phyloP scores from a whole-genome alignment of 2,113 vertebrate species.

The Cricetomys ansorgei region DNA sequence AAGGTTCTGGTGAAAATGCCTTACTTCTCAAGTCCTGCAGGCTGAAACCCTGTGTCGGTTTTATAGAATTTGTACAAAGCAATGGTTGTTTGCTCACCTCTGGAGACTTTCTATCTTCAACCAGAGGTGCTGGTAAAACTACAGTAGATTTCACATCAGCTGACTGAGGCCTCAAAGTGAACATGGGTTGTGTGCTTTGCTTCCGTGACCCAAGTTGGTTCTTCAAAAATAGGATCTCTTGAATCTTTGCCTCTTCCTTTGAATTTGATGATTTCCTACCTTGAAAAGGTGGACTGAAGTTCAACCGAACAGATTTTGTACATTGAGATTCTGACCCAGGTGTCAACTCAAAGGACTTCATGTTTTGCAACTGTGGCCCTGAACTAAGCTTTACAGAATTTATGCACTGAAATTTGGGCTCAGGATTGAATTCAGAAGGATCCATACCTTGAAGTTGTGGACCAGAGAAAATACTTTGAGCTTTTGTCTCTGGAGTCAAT shows the following conservation, averaged over 20 bases:
- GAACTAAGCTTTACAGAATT: background rate
- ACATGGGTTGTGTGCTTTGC: conserved; percentile 30
- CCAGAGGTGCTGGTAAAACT: conserved; percentile 46
- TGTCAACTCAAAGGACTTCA: background rate
- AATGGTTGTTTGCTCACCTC: conserved; percentile 34
- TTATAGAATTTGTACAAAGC: conserved; percentile 15
- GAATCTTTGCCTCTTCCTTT: background rate
- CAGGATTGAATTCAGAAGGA: background rate
- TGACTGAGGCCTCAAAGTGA: conserved; percentile 43
- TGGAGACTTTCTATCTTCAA: conserved; percentile 44
- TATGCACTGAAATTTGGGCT: background rate
- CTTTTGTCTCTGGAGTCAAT: conserved; percentile 34
- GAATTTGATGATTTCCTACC: background rate
- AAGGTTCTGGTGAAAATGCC: background rate
- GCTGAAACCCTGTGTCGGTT: conserved; percentile 21
- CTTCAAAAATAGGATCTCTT: background rate
- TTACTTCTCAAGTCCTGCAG: conserved; percentile 36
- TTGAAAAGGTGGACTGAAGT: background rate
- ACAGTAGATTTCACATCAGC: conserved; percentile 36
- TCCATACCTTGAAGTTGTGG: conserved; percentile 27
- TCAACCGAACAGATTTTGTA: background rate
- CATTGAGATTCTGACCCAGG: conserved; percentile 35
- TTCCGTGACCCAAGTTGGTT: conserved; percentile 47
- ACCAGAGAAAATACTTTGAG: background rate
- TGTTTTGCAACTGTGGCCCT: background rate